Evolutionary conservation across 1,140 invertebrate species (phyloP), one percentile per base, ranked within the genome.

Genomic region (Drosophila tsacasi): DNA sequence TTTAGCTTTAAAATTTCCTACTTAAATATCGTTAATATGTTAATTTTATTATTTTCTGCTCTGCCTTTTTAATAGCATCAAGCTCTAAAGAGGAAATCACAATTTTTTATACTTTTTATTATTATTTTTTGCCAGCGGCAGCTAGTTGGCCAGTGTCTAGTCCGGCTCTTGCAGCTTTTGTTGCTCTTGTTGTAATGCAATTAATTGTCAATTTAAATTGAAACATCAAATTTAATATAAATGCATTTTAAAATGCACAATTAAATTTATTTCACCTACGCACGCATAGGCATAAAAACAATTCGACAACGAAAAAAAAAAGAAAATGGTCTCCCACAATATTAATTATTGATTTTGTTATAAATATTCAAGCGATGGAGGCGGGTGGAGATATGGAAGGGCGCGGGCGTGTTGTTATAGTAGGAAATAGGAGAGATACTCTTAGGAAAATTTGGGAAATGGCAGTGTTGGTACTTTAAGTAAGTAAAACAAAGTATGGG

Each of bases 201-300:
- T 87, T 89, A 87, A 89, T 84, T 89, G 80, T 71, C 84, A 83
- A 76, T 87, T 87, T 87, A 89, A 87, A 89, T 84, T 83, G 81
- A 87, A 81, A 87, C 81, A 87, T 89, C 81, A 89, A 83, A 87
- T 83, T 83, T 87, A 83, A 89, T 87, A 89, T 81, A 83, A 83
- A 67, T 76, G 72, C 80, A 73, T 87, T 87, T 83, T 89, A 83
- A 83, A 79, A 81, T 89, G 68, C 74, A 81, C 86, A 83, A 87
- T 87, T 79, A 75, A 84, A 87, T 89, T 89, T 81, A 75, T 83
- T 83, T 74, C 80, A 78, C 68, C 76, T 72, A 67, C 65, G 84
- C 42, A 49, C 64, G 62, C 50, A 66, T 49, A 63, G 3, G 25
- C 63, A 63, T 42, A 79, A 58, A 58, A 78, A 71, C 25, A 58